These are phyloP conservation scores for Aricia agestis DNA, from an alignment of 1,140 invertebrate genomes.

Conservation along the genomic window DNA sequence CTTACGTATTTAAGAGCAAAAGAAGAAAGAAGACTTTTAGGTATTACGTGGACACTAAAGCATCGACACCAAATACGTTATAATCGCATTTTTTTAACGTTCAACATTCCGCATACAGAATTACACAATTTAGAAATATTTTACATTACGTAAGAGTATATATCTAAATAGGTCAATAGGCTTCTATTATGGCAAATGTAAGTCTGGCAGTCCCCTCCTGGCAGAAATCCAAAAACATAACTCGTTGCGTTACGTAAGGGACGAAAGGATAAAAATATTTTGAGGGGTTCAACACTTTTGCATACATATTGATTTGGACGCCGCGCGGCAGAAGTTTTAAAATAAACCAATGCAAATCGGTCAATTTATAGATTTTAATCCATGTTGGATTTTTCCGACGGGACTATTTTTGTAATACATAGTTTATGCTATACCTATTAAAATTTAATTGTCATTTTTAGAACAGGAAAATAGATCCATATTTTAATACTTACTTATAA, in stretches of 20 bases:
- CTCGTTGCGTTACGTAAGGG: not conserved
- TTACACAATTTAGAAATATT: not conserved
- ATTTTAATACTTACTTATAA: no score
- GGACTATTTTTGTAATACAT: no score
- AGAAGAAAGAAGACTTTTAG: no score
- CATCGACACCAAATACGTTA: no score
- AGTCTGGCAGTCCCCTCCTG: not conserved
- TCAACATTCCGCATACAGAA: no score
- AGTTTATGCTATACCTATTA: no score
- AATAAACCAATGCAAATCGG: not conserved
- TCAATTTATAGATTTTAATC: not conserved
- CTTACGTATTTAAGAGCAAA: no score
- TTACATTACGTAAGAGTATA: not conserved
- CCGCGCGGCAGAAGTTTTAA: not conserved
- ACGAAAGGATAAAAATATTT: constrained; percentile 2
- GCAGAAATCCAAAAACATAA: not conserved
- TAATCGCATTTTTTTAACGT: no score
- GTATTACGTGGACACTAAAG: no score
- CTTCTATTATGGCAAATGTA: constrained; percentile 4
- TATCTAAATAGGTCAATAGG: constrained; percentile 13
- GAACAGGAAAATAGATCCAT: no score
- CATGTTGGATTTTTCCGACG: not conserved
- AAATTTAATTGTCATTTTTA: no score
- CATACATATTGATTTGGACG: not conserved
- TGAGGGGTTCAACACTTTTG: not conserved